phyloP scores from a whole-genome alignment of 2,113 vertebrate species.

The Myotis davidii region DNA sequence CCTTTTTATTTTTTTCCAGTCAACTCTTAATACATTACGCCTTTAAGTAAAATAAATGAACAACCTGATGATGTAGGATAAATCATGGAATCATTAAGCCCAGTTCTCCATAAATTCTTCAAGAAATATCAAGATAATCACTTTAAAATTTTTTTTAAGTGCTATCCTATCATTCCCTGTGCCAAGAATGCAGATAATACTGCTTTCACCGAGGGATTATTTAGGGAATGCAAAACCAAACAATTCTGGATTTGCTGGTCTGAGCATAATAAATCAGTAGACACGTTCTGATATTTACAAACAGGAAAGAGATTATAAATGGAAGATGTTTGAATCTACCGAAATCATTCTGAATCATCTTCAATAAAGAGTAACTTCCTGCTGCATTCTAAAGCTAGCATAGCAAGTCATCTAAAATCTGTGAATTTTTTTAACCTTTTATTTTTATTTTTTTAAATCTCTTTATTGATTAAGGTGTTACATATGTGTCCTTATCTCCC shows the following conservation, averaged over 20 bases:
- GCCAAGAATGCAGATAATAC: constrained; percentile 35
- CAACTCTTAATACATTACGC: background rate
- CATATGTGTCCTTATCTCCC: too few species aligned
- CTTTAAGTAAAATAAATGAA: constrained; percentile 31
- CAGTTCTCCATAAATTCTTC: background rate
- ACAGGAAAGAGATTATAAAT: constrained; percentile 64
- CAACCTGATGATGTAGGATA: background rate
- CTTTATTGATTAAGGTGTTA: too few species aligned
- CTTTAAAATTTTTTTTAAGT: background rate
- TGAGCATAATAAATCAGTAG: constrained; percentile 62
- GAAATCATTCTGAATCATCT: constrained; percentile 64
- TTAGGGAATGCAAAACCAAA: constrained; percentile 61
- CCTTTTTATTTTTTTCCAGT: background rate
- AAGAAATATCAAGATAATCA: background rate
- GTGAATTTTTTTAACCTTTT: background rate
- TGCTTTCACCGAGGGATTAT: constrained; percentile 49
- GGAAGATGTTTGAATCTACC: constrained; percentile 58
- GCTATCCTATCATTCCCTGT: background rate
- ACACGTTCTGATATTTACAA: constrained; percentile 65
- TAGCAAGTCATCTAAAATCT: constrained; percentile 21
- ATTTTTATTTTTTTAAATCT: too few species aligned
- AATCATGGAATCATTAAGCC: background rate
- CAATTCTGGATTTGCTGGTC: constrained; percentile 54
- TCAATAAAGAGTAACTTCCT: constrained; percentile 61
- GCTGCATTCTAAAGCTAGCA: constrained; percentile 10